Percentiles rank a stretch among this genome's conserved stretches.
These are phyloP conservation scores for Todiramphus chloris DNA, from an alignment of 2,113 vertebrate genomes.

Conservation along the genomic window DNA sequence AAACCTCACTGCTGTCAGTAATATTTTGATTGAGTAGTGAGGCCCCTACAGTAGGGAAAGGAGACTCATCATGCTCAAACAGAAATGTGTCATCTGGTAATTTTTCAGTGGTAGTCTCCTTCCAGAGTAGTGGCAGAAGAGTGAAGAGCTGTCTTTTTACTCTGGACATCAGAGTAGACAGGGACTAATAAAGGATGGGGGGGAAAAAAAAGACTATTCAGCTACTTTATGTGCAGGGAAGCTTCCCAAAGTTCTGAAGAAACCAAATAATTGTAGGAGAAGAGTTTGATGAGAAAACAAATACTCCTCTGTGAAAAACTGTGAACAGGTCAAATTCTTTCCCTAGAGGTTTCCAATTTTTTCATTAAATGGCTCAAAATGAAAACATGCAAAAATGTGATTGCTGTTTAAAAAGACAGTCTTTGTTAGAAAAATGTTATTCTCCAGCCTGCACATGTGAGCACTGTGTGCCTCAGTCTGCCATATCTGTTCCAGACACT, in stretches of 20 bases:
- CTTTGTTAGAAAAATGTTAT: conserved; percentile 30
- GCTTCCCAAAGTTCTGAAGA: background rate
- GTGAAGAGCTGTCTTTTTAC: background rate
- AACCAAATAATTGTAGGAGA: background rate
- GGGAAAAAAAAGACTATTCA: background rate
- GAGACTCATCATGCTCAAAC: background rate
- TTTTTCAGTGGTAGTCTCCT: background rate
- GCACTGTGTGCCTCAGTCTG: background rate
- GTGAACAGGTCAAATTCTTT: background rate
- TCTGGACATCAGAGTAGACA: background rate
- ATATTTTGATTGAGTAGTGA: background rate
- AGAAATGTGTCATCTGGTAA: background rate
- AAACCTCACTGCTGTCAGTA: background rate
- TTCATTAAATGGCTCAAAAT: conserved; percentile 24
- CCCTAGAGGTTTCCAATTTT: background rate
- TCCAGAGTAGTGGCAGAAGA: background rate
- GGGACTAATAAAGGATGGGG: background rate
- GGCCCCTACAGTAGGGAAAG: background rate
- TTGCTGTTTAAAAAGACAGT: background rate
- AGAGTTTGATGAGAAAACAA: conserved; percentile 6
- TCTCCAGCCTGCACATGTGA: background rate
- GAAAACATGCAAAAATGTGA: background rate
- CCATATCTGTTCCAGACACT: background rate
- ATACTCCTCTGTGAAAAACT: background rate
- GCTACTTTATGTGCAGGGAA: background rate